Evolutionary conservation across 2,888 invertebrate genomes (phyloP), one percentile per base, ranked within the genome.

Genomic region (Halictus ligatus): DNA sequence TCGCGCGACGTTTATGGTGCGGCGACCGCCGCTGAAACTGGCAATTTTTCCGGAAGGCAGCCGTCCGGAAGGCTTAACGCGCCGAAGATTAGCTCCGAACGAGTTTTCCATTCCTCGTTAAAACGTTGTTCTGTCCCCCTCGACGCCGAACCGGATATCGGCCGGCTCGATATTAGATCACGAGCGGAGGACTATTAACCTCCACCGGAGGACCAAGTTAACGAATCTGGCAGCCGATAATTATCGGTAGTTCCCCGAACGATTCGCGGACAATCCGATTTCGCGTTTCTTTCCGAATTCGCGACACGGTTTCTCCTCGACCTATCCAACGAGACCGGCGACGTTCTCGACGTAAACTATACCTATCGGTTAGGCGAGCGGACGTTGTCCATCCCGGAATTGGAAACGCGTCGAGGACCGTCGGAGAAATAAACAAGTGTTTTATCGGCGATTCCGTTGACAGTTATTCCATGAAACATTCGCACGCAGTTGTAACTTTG

Each of bases 91-190:
- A 89, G 89, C 81, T 78, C 73, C 50, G 73, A 84, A 81, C 67
- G 84, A 86, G 81, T 85, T 83, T 83, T 83, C 78, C 78, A 78
- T 82, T 82, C 43, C 71, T 79, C 79, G 69, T 75, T 87, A 85
- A 89, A 69, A 73, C 81, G 54, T 67, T 81, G 54, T 71, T 81
- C 64, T 71, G 43, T 60, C 78, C 78, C 81, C 43, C 71, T 54
- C 25, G 48, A 64, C 40, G 35, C 83, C n/a, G n/a, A n/a, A n/a
- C n/a, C n/a, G 90, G 81, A 89, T 90, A 90, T 87, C 87, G 81
- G 50, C 60, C 25, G 50, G 58, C 43, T 67, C 72, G 75, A 83
- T 90, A 90, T 89, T 89, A 89, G 83, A 80, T 81, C 76, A 60
- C 69, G 40, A 76, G 40, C 75, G 58, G 80, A 73, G 21, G 71